A percentile compares a stretch with the other conserved stretches of the same genome.
These are phyloP conservation scores for Scaptomyza hsui DNA, from an alignment of 1,140 invertebrate species.

Conservation along the genomic window DNA sequence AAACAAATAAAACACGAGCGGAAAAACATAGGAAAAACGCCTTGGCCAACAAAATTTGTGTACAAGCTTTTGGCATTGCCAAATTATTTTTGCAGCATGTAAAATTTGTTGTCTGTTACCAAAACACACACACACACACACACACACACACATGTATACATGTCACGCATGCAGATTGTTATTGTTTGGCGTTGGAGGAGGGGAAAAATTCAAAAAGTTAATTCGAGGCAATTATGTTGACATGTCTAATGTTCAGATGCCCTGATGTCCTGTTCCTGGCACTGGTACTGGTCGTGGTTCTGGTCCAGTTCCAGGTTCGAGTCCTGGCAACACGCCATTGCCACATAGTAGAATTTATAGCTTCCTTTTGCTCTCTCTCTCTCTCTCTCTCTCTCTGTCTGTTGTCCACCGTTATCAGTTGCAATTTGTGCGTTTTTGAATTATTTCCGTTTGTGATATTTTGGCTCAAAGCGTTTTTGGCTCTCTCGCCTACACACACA, in stretches of 20 bases:
- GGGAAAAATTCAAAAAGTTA: conserved; percentile 73
- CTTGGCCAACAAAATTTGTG: conserved; percentile 52
- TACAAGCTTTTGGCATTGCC: conserved; percentile 66
- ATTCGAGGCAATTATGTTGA: conserved; percentile 80
- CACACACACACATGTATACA: conserved; percentile 1
- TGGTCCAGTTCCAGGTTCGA: not conserved
- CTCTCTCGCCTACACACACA: not conserved
- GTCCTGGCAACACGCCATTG: conserved; percentile 45
- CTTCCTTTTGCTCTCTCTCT: not conserved
- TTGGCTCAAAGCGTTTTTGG: conserved; percentile 35
- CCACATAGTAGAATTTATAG: conserved; percentile 1
- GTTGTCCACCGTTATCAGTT: conserved; percentile 17
- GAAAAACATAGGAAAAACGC: conserved; percentile 15
- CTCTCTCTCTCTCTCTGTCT: not conserved
- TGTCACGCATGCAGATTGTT: conserved; percentile 21
- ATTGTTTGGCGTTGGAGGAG: conserved; percentile 46
- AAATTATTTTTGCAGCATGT: conserved; percentile 62
- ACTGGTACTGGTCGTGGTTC: not conserved
- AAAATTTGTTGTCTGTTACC: conserved; percentile 36
- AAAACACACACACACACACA: conserved; percentile 2
- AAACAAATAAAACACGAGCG: conserved; percentile 14
- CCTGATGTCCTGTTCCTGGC: conserved; percentile 4
- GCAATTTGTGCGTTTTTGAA: conserved; percentile 38
- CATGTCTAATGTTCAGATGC: conserved; percentile 69
- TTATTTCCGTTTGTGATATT: conserved; percentile 36